These are phyloP conservation scores for Zosterops lateralis DNA, from an alignment of 2,113 vertebrate species.

Conservation along the genomic window DNA sequence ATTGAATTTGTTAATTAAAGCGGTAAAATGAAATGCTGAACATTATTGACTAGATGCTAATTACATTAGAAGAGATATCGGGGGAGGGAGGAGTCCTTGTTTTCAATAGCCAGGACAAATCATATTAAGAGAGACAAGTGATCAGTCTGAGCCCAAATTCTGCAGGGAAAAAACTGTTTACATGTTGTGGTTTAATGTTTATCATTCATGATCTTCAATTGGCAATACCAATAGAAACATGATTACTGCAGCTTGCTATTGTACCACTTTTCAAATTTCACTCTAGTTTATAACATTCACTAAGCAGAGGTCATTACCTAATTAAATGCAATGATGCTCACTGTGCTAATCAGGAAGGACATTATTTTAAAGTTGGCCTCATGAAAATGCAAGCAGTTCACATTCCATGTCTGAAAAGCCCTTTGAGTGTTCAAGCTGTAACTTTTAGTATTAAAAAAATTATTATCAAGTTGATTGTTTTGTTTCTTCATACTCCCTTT, in stretches of 20 bases:
- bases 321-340: constrained; percentile 65
- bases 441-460: constrained; percentile 29
- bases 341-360: constrained; percentile 62
- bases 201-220: constrained; percentile 71
- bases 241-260: constrained; percentile 65
- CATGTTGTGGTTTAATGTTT: constrained; percentile 69
- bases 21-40: constrained; percentile 99
- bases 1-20: constrained; percentile 99
- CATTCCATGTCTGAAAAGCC: constrained; percentile 20
- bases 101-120: constrained; percentile 92
- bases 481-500: constrained; percentile 32
- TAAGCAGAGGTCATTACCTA: constrained; percentile 68
- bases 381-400: constrained; percentile 49
- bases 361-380: constrained; percentile 56
- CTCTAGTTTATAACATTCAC: constrained; percentile 56
- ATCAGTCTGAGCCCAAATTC: constrained; percentile 77
- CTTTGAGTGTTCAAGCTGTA: constrained; percentile 18
- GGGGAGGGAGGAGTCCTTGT: constrained; percentile 79
- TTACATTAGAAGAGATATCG: constrained; percentile 93
- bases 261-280: constrained; percentile 63
- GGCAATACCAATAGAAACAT: constrained; percentile 68
- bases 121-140: constrained; percentile 84
- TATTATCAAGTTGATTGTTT: constrained; percentile 24
- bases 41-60: constrained; percentile 99
- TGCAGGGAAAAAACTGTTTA: constrained; percentile 73